Evolutionary conservation across 53 echinoderm and acorn worm genomes (phyloP), one percentile per base, ranked within the genome.

Genomic region (Arbacia lixula): DNA sequence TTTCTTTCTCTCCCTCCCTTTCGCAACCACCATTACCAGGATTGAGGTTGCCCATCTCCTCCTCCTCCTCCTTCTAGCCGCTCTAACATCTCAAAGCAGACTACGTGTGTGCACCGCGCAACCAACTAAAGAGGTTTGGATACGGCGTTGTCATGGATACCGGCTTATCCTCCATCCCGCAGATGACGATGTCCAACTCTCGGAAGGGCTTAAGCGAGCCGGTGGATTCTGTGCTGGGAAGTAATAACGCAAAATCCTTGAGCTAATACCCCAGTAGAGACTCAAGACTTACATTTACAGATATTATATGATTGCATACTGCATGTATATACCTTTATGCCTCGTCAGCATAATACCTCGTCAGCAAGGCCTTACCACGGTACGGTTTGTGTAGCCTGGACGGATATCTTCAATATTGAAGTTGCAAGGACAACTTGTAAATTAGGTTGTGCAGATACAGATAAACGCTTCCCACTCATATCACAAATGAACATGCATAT

Each of bases 41-140:
- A n/a, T n/a, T n/a, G n/a, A n/a, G n/a, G n/a, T n/a, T n/a, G n/a
- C n/a, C n/a, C n/a, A n/a, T n/a, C n/a, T n/a, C n/a, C n/a, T n/a
- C n/a, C n/a, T n/a, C n/a, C n/a, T n/a, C 46, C 46, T 46, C 46
- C 14, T 14, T 46, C 46, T 46, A 6, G 14, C 14, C n/a, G 6
- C 46, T 46, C 46, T 14, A 46, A 10, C 46, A 14, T 46, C 14
- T 14, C 14, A 46, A 46, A 10, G 46, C n/a, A n/a, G n/a, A n/a
- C n/a, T n/a, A 46, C 46, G 14, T 14, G 8, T 14, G 14, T 46
- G 14, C 14, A 46, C 46, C 46, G 46, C 14, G 46, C 46, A 46
- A 46, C 46, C n/a, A n/a, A 40, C 34, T 74, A 74, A 74, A 74
- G 74, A 74, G 77, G 77, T 58, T 58, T 77, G 77, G 77, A 77